phyloP scores from a whole-genome alignment of 2,888 invertebrate species.

The Oegoconia quadripuncta region DNA sequence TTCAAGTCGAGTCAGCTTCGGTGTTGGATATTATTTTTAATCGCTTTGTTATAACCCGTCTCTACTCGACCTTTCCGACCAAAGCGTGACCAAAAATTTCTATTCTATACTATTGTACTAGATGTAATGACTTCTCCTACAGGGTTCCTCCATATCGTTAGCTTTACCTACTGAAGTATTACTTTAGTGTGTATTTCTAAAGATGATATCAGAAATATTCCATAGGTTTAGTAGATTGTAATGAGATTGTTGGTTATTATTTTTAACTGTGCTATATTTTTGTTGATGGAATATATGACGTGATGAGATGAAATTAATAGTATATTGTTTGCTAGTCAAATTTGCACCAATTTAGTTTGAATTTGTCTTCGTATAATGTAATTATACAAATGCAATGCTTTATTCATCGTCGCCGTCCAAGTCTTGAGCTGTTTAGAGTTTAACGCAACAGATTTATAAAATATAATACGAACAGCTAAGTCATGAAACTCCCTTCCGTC shows the following conservation, averaged over 20 bases:
- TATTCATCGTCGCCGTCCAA: constrained; percentile 50
- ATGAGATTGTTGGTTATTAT: constrained; percentile 42
- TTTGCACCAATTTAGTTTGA: constrained; percentile 14
- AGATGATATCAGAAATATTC: constrained; percentile 62
- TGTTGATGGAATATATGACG: constrained; percentile 18
- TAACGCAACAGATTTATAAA: not conserved
- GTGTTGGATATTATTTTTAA: constrained; percentile 54
- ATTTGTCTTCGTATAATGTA: constrained; percentile 10
- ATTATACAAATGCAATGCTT: constrained; percentile 35
- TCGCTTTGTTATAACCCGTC: constrained; percentile 54
- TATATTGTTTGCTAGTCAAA: constrained; percentile 15
- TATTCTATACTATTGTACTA: constrained; percentile 54
- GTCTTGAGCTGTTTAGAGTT: constrained; percentile 18
- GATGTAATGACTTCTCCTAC: constrained; percentile 69
- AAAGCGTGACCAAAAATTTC: constrained; percentile 68
- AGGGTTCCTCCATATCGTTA: constrained; percentile 79
- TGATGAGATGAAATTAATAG: constrained; percentile 14
- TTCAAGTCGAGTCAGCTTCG: constrained; percentile 54
- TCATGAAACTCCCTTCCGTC: no score
- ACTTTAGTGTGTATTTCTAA: constrained; percentile 61
- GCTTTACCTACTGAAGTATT: constrained; percentile 76
- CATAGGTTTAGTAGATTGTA: constrained; percentile 56
- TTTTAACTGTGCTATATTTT: constrained; percentile 30
- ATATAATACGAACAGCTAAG: no score
- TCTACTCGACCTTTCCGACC: constrained; percentile 56